Conservation (phyloP, 2,888 invertebrate genomes). For the Lasioglossum figueresi region DNA sequence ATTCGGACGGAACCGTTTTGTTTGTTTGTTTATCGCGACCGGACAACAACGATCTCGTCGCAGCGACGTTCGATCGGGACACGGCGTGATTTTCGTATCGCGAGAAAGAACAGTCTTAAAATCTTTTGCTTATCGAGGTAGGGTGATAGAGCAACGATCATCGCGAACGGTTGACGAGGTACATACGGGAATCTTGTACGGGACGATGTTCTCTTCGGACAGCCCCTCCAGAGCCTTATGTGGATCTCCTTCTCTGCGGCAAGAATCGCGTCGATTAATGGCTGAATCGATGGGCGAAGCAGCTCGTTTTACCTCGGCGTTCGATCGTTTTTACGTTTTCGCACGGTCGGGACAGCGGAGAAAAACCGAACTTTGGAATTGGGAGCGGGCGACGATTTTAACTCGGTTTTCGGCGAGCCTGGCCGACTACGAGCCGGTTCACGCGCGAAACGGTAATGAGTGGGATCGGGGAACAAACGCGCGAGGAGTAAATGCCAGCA, state of each 20-base stretch:
- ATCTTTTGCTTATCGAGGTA: neutral
- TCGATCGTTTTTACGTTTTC: neutral
- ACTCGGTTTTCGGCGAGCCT: conserved; percentile 27
- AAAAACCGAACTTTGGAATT: conserved; percentile 6
- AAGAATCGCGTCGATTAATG: conserved; percentile 53
- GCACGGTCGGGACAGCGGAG: neutral
- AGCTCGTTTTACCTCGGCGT: neutral
- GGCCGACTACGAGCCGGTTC: conserved; percentile 51
- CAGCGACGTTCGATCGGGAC: neutral
- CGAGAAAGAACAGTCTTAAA: neutral
- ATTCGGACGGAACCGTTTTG: neutral
- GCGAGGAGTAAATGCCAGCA: conserved; percentile 67
- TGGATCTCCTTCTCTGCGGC: conserved; percentile 77
- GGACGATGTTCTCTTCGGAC: conserved; percentile 79
- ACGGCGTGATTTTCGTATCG: neutral
- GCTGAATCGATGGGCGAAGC: neutral
- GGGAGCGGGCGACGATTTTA: conserved; percentile 28
- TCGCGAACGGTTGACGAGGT: neutral
- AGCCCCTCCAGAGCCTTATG: conserved; percentile 77
- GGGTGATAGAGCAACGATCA: neutral
- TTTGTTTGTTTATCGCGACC: neutral
- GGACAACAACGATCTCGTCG: neutral
- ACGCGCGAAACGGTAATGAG: conserved; percentile 65
- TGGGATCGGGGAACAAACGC: conserved; percentile 54
- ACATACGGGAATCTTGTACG: conserved; percentile 82